Base-by-base conservation (phyloP, 2,888 invertebrate genomes). In the Monopis laevigella region DNA sequence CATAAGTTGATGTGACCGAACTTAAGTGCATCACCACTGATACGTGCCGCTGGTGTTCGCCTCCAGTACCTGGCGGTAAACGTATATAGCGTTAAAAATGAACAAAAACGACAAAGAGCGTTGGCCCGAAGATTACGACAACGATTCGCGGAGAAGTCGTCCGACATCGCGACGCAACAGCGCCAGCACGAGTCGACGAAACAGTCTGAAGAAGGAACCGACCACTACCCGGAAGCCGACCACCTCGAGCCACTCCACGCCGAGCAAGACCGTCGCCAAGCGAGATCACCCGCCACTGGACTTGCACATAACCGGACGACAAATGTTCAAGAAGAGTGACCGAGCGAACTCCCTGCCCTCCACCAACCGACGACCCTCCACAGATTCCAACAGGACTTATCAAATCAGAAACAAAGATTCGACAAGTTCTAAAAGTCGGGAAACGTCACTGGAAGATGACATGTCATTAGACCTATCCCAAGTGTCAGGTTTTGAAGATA, bases 401-500 rank as follows among this genome's bases (percentile, higher is more conserved):
- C 21, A 17, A 2, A 57, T 58, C 42, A 58, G 54, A 6, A 40
- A 19, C n/a, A 40, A 17, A 2, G 8, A 36, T 8, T 36, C 36
- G 11, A 19, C n/a, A 4, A 52, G 62, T 0, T 54, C 59, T 0
- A 61, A 54, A 42, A 69, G 70, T 30, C 54, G 59, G 1, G 71
- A 74, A 12, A 62, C 64, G 0, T 69, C 71, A 0, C 13, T 73
- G 2, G 75, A 75, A 10, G 75, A 75, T 21, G 75, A 78, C 2
- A 56, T 68, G 60, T 65, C 71, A 0, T 45, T 77, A 44, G 77
- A 77, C 43, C 45, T 77, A 5, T 74, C 77, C 0, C 77, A 77
- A 55, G 77, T 75, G 8, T 77, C 78, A 18, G 74, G 77, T 41
- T 74, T 77, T 47, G 75, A 77, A 47, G 73, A 77, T 42, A 58